Evolutionary conservation across 2,888 invertebrate genomes (phyloP).

Genomic region (Gisinianus flammeolus): DNA sequence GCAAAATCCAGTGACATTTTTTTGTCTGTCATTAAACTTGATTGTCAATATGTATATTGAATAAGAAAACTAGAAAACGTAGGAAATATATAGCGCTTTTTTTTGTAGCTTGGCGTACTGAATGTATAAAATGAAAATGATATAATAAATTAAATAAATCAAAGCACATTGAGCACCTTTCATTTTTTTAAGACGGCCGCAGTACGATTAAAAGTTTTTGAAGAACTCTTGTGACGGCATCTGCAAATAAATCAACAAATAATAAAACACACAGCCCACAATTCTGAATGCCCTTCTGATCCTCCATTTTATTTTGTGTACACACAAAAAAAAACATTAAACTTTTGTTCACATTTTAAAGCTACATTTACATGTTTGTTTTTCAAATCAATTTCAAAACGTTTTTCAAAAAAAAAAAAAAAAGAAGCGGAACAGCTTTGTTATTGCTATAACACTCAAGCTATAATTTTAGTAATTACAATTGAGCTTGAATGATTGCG

Average conservation of each 20-base stretch:
- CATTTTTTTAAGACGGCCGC: slow-evolving; percentile 15
- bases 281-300: not conserved
- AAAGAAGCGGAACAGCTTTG: not conserved
- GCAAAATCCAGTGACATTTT: no score
- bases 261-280: not conserved
- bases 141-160: not conserved
- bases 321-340: not conserved
- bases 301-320: not conserved
- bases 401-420: not conserved
- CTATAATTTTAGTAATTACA: not conserved
- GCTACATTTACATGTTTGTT: not conserved
- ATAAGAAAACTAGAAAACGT: no score
- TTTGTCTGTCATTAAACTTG: no score
- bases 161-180: not conserved
- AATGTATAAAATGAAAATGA: no score
- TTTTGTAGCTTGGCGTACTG: no score
- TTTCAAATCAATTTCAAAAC: no score
- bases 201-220: slow-evolving; percentile 28
- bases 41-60: no score
- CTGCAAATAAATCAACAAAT: slow-evolving; percentile 18
- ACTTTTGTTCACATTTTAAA: not conserved
- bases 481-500: no score
- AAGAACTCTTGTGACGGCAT: slow-evolving; percentile 7
- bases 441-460: not conserved
- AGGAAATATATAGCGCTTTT: no score